Conservation (phyloP, 2,113 vertebrate genomes). For the Eudyptes chrysolophus region DNA sequence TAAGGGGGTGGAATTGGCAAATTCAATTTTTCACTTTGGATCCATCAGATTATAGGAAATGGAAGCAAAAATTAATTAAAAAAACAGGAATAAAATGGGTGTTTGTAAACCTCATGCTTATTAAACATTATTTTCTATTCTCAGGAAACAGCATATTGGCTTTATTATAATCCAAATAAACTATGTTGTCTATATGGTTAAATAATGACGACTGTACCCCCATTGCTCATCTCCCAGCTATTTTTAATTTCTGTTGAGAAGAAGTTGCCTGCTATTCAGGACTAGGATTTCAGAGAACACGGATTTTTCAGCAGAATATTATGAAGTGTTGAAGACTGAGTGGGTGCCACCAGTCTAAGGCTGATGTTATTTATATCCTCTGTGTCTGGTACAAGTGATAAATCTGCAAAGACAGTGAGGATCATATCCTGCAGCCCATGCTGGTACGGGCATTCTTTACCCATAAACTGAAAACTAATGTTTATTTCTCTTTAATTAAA, state of each 20-base stretch:
- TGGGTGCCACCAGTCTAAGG: not conserved
- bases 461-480: not conserved
- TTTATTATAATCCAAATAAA: not conserved
- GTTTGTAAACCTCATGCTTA: not conserved
- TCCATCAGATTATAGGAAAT: not conserved
- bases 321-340: not conserved
- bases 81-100: not conserved
- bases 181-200: not conserved
- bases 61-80: not conserved
- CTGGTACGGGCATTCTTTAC: not conserved
- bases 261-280: not conserved
- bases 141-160: not conserved
- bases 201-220: not conserved
- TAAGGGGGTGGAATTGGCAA: not conserved
- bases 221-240: not conserved
- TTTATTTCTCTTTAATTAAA: conserved; percentile 48
- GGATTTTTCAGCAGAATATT: conserved; percentile 13
- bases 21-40: not conserved
- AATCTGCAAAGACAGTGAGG: conserved; percentile 3
- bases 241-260: conserved; percentile 1
- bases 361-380: conserved; percentile 36
- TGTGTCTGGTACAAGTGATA: not conserved
- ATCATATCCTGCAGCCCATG: not conserved
- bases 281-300: not conserved
- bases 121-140: not conserved